Evolutionary conservation across 2,797 vertebrate species (phyloP).

Genomic region (Falco columbarius): DNA sequence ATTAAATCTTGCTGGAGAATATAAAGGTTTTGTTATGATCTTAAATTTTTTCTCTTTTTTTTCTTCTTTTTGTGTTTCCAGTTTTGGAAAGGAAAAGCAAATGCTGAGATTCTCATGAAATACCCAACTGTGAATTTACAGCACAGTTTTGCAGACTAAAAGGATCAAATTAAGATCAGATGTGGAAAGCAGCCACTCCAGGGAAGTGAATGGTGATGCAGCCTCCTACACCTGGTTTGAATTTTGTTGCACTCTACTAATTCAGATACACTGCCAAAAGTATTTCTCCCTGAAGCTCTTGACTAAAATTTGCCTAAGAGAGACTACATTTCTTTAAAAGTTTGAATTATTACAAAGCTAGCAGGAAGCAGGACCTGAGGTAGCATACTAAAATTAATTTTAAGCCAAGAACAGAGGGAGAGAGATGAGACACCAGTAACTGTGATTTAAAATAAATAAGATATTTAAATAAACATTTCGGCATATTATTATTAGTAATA

Average conservation of each 20-base stretch:
- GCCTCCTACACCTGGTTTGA: constrained; percentile 34
- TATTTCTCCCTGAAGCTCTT: not conserved
- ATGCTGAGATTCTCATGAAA: not conserved
- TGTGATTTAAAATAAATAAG: not conserved
- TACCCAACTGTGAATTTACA: not conserved
- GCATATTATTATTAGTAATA: not conserved
- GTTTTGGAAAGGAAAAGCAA: not conserved
- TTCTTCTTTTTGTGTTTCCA: not conserved
- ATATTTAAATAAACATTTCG: not conserved
- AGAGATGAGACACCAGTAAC: not conserved
- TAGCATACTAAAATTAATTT: not conserved
- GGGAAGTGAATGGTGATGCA: not conserved
- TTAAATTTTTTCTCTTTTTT: not conserved
- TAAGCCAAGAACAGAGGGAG: not conserved
- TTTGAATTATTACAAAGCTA: not conserved
- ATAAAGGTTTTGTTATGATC: not conserved
- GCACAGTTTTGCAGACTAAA: not conserved
- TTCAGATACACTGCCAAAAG: not conserved
- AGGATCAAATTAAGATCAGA: constrained; percentile 29
- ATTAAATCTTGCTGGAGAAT: not conserved
- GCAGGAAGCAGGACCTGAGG: not conserved
- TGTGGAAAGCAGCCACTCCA: not conserved
- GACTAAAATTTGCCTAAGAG: not conserved
- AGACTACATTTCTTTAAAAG: not conserved
- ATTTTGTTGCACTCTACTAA: constrained; percentile 9